Percentiles rank a stretch among this genome's conserved stretches.
Evolutionary conservation across 2,888 invertebrate genomes (phyloP).

Genomic region (Tenthredo mesomela): DNA sequence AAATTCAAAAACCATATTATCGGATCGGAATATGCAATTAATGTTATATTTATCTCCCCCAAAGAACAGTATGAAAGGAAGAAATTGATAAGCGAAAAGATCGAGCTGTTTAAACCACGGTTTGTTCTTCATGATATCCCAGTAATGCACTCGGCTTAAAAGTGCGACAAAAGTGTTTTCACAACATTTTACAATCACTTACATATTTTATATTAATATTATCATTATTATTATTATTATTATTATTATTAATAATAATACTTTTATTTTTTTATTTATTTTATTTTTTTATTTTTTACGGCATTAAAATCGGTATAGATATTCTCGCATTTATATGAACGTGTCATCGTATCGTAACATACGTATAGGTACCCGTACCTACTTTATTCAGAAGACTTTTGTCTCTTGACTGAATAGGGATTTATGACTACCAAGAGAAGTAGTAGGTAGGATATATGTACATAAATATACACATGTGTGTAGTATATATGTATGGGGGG

Average conservation of each 20-base stretch:
- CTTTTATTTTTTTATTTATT: neutral
- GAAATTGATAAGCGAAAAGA: neutral
- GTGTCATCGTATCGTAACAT: neutral
- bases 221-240: neutral
- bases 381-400: slow-evolving; percentile 43
- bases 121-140: slow-evolving; percentile 44
- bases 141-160: slow-evolving; percentile 36
- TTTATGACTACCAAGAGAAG: slow-evolving; percentile 27
- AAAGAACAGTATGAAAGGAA: neutral
- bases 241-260: too few relatives aligned
- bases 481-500: neutral
- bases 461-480: neutral
- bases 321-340: neutral
- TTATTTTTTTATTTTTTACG: neutral
- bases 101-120: neutral
- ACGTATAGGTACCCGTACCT: neutral
- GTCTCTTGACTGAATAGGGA: slow-evolving; percentile 44
- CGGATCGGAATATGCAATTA: neutral
- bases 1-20: neutral
- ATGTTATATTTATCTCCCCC: neutral
- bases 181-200: slow-evolving; percentile 35
- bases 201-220: neutral
- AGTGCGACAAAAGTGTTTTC: slow-evolving; percentile 51
- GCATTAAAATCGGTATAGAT: neutral
- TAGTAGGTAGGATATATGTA: too few relatives aligned